Base-by-base conservation (phyloP, 2,888 invertebrate species). In the Cheiracanthium punctorium region DNA sequence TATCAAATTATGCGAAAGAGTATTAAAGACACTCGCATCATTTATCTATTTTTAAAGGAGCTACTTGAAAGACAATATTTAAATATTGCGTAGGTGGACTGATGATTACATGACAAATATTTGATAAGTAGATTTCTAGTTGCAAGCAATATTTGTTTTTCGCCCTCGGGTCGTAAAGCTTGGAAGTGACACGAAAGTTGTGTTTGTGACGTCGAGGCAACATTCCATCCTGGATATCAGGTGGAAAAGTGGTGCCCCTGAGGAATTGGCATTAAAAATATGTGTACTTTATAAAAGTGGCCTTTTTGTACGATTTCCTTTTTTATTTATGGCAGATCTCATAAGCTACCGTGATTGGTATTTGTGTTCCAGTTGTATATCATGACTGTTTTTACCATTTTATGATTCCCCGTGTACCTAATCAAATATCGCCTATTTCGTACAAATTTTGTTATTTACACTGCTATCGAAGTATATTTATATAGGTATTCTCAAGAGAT, bases 131-230 rank as follows among this genome's bases (percentile, higher is more conserved):
- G 29, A 43, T 58, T 76, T 32, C 24, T 29, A 32, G 12, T 76
- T 65, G 52, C 82, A 65, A 65, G 67, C 69, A 74, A 85, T 80
- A 85, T 85, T 85, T 85, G 80, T 80, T 87, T 86, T 87, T 81
- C 76, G 87, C 87, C 87, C 87, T 77, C 67, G 28, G 87, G 87
- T 87, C 77, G 81, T 87, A 81, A 81, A 81, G 76, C 81, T 77
- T 73, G 70, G 75, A 81, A 80, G 80, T 87, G 87, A 87, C 87
- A 87, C 87, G 87, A 81, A 81, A 81, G 87, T 80, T 81, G 81
- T 87, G 72, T 73, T 67, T 76, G 72, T 81, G 81, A 87, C 80
- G 87, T 80, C 65, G 81, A 58, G 73, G 67, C 81, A 72, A 80
- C 87, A 87, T 87, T 87, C 87, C 87, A 81, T 73, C 76, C 33